A percentile compares a stretch with the other conserved stretches of the same genome.
Conservation (phyloP, 2,888 invertebrate species). For the Drosophila cognata region DNA sequence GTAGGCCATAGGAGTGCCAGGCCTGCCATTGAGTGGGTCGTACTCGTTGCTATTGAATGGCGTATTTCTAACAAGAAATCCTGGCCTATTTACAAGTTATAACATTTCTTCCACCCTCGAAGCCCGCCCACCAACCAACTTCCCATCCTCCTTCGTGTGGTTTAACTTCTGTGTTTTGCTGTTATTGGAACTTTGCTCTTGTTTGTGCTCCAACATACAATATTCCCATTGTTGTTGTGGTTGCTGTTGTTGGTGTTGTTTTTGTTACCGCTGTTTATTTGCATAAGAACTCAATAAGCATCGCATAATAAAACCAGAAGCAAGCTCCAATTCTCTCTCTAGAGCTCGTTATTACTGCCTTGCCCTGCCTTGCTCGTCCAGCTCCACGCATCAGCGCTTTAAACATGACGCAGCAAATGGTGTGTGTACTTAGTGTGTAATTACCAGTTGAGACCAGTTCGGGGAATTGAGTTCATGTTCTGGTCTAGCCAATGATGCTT, state of each 20-base stretch:
- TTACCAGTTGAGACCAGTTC: slow-evolving; percentile 31
- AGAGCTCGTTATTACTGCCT: slow-evolving; percentile 42
- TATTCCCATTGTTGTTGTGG: slow-evolving; percentile 18
- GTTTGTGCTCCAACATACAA: slow-evolving; percentile 25
- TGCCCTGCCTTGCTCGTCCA: slow-evolving; percentile 1
- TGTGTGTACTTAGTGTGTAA: slow-evolving; percentile 60
- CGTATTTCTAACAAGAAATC: slow-evolving; percentile 73
- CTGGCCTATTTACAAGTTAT: slow-evolving; percentile 72
- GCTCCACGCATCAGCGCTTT: slow-evolving; percentile 48
- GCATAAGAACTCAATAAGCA: slow-evolving; percentile 70
- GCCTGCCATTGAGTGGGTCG: slow-evolving; percentile 46
- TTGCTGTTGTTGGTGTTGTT: slow-evolving; percentile 23
- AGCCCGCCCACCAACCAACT: not conserved
- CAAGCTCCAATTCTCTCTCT: slow-evolving; percentile 40
- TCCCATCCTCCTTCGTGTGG: slow-evolving; percentile 9
- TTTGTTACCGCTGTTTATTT: slow-evolving; percentile 59
- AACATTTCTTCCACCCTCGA: slow-evolving; percentile 11
- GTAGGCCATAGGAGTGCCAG: slow-evolving; percentile 73
- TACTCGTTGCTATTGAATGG: slow-evolving; percentile 53
- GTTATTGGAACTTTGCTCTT: slow-evolving; percentile 49
- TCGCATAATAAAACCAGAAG: slow-evolving; percentile 48
- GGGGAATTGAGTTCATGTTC: slow-evolving; percentile 33
- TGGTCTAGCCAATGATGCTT: slow-evolving; percentile 63
- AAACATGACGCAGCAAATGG: slow-evolving; percentile 62
- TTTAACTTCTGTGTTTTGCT: slow-evolving; percentile 45